phyloP scores from a whole-genome alignment of 1,140 invertebrate species.

The Patella vulgata region DNA sequence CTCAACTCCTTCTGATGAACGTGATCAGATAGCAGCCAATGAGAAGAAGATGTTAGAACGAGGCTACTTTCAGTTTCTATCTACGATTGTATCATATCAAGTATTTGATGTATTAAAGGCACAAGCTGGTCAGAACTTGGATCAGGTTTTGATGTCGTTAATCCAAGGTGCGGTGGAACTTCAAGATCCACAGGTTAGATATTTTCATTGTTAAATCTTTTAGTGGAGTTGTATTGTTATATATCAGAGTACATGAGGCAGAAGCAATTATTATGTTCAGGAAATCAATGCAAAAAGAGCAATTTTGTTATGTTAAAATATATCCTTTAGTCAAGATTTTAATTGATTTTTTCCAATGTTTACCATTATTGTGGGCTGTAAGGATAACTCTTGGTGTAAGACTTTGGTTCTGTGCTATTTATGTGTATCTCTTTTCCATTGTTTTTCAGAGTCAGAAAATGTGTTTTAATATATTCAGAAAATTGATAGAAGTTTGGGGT shows the following conservation, averaged over 20 bases:
- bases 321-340: background rate
- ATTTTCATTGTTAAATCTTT: background rate
- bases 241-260: too few relatives aligned
- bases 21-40: constrained; percentile 68
- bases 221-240: too few relatives aligned
- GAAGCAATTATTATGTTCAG: too few relatives aligned
- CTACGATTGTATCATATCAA: constrained; percentile 69
- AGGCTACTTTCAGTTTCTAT: constrained; percentile 71
- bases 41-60: constrained; percentile 70
- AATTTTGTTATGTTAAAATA: too few relatives aligned
- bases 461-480: constrained; percentile 71
- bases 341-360: background rate
- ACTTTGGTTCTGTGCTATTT: too few relatives aligned
- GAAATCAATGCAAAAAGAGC: too few relatives aligned
- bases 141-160: constrained; percentile 69
- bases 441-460: constrained; percentile 71
- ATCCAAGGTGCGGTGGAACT: constrained; percentile 71
- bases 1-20: constrained; percentile 65
- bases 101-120: constrained; percentile 69
- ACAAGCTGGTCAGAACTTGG: constrained; percentile 62
- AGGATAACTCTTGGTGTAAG: too few relatives aligned
- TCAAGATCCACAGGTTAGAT: constrained; percentile 70
- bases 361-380: too few relatives aligned
- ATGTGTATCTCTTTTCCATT: too few relatives aligned
- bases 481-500: constrained; percentile 71